Conservation (phyloP, 2,113 vertebrate genomes). For the Malurus elegans region DNA sequence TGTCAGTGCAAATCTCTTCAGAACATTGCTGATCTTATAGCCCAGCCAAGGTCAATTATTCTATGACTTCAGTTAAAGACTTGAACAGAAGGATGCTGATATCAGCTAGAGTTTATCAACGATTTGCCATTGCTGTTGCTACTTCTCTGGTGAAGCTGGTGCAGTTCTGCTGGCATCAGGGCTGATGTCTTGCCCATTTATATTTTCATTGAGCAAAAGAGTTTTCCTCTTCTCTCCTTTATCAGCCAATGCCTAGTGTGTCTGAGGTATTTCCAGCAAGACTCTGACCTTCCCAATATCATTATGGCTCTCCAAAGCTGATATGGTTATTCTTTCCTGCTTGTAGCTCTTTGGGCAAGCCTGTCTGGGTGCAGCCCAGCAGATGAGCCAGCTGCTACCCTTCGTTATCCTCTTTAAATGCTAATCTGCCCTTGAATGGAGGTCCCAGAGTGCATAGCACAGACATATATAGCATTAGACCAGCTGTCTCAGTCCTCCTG, state of each 20-base stretch:
- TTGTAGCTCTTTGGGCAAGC: background rate
- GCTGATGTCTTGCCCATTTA: background rate
- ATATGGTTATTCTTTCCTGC: background rate
- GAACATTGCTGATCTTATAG: background rate
- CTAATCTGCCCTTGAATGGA: background rate
- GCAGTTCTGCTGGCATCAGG: background rate
- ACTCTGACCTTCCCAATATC: background rate
- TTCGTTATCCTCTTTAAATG: background rate
- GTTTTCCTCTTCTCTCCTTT: background rate
- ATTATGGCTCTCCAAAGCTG: background rate
- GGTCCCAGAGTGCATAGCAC: background rate
- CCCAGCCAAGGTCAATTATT: background rate
- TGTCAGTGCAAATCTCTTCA: background rate
- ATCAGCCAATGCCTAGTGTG: background rate
- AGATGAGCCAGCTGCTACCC: background rate
- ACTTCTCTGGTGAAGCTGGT: background rate
- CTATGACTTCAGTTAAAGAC: background rate
- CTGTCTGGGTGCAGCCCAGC: background rate
- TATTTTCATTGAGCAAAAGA: background rate
- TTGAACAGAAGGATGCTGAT: conserved; percentile 1
- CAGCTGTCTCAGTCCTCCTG: background rate
- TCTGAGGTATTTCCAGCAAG: background rate
- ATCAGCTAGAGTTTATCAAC: background rate
- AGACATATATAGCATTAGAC: background rate
- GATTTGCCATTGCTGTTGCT: background rate